A percentile compares a stretch with the other conserved stretches of the same genome.
Evolutionary conservation across 2,797 vertebrate genomes (phyloP).

Genomic region (Leucoraja ocellata): DNA sequence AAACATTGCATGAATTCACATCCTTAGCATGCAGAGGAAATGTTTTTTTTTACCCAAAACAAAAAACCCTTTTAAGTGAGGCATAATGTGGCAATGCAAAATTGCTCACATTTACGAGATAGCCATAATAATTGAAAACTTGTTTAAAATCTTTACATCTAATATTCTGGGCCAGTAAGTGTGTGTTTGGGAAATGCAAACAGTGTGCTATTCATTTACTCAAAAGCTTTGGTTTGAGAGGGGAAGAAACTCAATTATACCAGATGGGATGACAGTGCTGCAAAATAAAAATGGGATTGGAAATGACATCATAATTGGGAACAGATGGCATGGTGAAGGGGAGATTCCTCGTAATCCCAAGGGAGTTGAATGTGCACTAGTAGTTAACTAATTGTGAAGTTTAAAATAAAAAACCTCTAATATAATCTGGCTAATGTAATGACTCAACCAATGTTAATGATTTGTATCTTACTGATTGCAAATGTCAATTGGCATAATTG

Average conservation of each 20-base stretch:
- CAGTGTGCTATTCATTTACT: not conserved
- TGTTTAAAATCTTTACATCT: not conserved
- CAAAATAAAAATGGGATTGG: not conserved
- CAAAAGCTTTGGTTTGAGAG: not conserved
- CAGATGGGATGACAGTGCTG: conserved; percentile 18
- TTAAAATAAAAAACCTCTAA: not conserved
- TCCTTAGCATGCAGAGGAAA: not conserved
- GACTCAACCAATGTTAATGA: not conserved
- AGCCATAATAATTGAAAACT: not conserved
- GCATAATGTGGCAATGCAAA: not conserved
- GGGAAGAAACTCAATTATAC: not conserved
- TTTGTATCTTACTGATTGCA: not conserved
- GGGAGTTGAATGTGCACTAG: conserved; percentile 10
- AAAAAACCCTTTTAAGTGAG: not conserved
- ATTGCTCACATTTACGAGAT: not conserved
- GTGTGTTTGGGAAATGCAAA: not conserved
- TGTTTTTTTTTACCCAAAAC: not conserved
- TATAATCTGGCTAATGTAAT: not conserved
- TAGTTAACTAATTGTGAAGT: conserved; percentile 6
- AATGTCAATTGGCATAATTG: not conserved
- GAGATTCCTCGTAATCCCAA: not conserved
- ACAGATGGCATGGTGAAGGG: conserved; percentile 8
- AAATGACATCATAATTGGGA: conserved; percentile 30
- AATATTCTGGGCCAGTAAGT: not conserved
- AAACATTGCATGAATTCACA: not conserved